Evolutionary conservation across 2,113 vertebrate species (phyloP).

Genomic region (Sardina pilchardus): DNA sequence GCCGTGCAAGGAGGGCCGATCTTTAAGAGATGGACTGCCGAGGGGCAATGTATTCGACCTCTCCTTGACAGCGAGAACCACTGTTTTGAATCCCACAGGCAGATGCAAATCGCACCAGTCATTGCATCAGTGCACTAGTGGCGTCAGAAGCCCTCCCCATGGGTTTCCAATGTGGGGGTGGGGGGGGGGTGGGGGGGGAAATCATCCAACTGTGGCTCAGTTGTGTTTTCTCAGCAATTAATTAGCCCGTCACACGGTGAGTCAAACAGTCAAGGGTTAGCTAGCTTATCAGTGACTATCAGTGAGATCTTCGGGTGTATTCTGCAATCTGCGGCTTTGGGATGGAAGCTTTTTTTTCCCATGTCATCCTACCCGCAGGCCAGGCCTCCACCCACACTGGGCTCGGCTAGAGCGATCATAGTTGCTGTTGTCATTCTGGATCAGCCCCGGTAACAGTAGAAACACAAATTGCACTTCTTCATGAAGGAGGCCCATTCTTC

Average conservation of each 20-base stretch:
- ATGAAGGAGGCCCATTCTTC: not conserved
- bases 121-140: not conserved
- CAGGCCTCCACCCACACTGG: not conserved
- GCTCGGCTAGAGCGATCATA: not conserved
- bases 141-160: not conserved
- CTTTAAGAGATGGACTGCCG: not conserved
- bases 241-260: not conserved
- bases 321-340: not conserved
- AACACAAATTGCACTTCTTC: not conserved
- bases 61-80: not conserved
- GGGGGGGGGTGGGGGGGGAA: not conserved
- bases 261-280: not conserved
- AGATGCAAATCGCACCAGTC: not conserved
- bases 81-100: conserved; percentile 2
- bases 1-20: not conserved
- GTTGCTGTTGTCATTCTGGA: not conserved
- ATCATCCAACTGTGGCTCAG: not conserved
- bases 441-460: conserved; percentile 14
- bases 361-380: not conserved
- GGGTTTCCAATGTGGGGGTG: not conserved
- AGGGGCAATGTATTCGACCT: not conserved
- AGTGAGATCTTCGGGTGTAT: not conserved
- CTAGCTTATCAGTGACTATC: not conserved
- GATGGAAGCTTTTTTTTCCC: not conserved
- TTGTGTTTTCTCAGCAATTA: not conserved